Conservation (phyloP, 2,888 invertebrate species). For the Drosophila percnosoma region DNA sequence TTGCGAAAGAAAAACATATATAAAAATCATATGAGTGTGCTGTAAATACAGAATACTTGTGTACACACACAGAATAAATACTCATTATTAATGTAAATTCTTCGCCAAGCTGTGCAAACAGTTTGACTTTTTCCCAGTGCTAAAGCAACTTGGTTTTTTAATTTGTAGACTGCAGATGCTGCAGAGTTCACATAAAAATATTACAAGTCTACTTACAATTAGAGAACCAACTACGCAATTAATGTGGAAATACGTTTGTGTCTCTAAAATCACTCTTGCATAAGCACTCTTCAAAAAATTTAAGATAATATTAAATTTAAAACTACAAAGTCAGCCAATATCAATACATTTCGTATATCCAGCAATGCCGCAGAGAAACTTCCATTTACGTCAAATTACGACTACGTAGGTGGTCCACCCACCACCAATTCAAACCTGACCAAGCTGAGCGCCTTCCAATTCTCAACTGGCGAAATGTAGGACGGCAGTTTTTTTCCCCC, state of each 20-base stretch:
- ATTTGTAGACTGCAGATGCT: constrained; percentile 1
- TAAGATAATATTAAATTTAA: background rate
- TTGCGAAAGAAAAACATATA: background rate
- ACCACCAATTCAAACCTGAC: background rate
- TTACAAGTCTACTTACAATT: background rate
- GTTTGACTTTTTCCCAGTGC: constrained; percentile 11
- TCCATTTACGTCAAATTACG: constrained; percentile 63
- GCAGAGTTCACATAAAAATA: background rate
- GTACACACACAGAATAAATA: background rate
- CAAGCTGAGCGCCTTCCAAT: background rate
- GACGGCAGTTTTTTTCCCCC: background rate
- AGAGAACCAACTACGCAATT: background rate
- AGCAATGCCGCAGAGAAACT: constrained; percentile 18
- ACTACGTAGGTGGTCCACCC: constrained; percentile 16
- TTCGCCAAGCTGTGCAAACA: constrained; percentile 24
- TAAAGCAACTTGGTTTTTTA: background rate
- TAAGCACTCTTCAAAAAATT: background rate
- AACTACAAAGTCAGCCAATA: constrained; percentile 37
- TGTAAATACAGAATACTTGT: background rate
- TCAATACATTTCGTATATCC: constrained; percentile 54
- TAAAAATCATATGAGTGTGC: background rate
- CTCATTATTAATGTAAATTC: constrained; percentile 14
- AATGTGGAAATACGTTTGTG: constrained; percentile 1
- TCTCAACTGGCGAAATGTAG: constrained; percentile 11
- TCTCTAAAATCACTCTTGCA: background rate